Conservation (phyloP, 1,140 invertebrate genomes). For the Diprion similis region DNA sequence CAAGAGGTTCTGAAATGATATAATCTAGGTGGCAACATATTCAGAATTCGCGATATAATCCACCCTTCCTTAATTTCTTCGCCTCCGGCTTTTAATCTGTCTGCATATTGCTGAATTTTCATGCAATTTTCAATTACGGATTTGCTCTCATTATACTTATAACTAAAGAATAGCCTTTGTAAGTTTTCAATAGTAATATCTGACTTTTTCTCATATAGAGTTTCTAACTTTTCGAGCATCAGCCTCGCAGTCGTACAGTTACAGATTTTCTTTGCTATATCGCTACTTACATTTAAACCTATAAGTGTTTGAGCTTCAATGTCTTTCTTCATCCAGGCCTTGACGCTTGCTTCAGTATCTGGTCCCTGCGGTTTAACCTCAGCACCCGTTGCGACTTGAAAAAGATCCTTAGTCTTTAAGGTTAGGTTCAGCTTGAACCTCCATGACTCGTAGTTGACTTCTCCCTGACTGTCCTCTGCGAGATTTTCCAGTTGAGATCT, state of each 20-base stretch:
- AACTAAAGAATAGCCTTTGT: slow-evolving; percentile 33
- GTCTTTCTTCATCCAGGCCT: slow-evolving; percentile 31
- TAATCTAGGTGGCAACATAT: slow-evolving; percentile 29
- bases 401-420: slow-evolving; percentile 33
- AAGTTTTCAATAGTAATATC: slow-evolving; percentile 27
- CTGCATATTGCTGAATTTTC: slow-evolving; percentile 23
- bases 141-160: slow-evolving; percentile 29
- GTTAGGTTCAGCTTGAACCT: slow-evolving; percentile 31
- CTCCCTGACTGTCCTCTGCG: slow-evolving; percentile 18
- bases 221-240: slow-evolving; percentile 32
- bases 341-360: neutral
- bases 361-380: slow-evolving; percentile 11
- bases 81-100: slow-evolving; percentile 26
- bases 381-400: slow-evolving; percentile 25
- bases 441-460: slow-evolving; percentile 31
- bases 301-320: slow-evolving; percentile 33
- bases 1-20: slow-evolving; percentile 33
- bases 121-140: slow-evolving; percentile 33
- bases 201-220: slow-evolving; percentile 31
- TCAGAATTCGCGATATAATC: slow-evolving; percentile 31
- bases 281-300: slow-evolving; percentile 35
- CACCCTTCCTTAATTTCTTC: slow-evolving; percentile 31
- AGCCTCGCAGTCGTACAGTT: slow-evolving; percentile 25
- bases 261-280: slow-evolving; percentile 31
- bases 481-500: slow-evolving; percentile 30